These are phyloP conservation scores for Andrena trimmerana DNA, from an alignment of 2,888 invertebrate genomes.

Conservation along the genomic window DNA sequence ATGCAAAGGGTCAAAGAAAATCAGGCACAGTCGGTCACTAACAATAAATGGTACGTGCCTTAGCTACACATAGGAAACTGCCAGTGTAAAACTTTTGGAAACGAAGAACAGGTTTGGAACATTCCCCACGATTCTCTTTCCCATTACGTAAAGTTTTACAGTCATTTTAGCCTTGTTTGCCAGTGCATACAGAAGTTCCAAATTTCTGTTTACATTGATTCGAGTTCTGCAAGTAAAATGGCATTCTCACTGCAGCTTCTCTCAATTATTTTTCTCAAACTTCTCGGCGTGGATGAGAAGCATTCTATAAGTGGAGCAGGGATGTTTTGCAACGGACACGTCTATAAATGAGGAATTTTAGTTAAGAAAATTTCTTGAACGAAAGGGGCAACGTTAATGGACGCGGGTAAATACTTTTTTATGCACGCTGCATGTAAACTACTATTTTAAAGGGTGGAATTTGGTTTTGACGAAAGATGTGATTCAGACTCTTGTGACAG, in stretches of 20 bases:
- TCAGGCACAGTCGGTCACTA: background rate
- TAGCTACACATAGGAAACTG: no score
- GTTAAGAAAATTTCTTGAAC: background rate
- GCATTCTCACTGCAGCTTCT: no score
- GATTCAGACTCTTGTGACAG: conserved; percentile 19
- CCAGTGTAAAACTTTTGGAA: background rate
- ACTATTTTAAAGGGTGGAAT: background rate
- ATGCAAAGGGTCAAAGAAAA: background rate
- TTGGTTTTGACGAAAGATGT: conserved; percentile 20
- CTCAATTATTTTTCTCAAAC: no score
- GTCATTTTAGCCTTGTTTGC: no score
- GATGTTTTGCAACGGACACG: no score
- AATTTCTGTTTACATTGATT: no score
- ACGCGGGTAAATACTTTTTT: background rate
- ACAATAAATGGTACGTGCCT: background rate
- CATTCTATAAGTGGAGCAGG: no score
- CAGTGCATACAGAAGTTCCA: no score
- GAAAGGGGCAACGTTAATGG: background rate
- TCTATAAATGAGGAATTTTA: background rate
- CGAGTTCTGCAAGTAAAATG: no score
- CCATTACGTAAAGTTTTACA: no score
- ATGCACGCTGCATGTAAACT: background rate
- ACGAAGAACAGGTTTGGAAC: background rate
- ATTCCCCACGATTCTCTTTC: background rate
- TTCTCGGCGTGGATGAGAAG: no score